phyloP scores from a whole-genome alignment of 2,797 vertebrate species.

The Girardinus metallicus region DNA sequence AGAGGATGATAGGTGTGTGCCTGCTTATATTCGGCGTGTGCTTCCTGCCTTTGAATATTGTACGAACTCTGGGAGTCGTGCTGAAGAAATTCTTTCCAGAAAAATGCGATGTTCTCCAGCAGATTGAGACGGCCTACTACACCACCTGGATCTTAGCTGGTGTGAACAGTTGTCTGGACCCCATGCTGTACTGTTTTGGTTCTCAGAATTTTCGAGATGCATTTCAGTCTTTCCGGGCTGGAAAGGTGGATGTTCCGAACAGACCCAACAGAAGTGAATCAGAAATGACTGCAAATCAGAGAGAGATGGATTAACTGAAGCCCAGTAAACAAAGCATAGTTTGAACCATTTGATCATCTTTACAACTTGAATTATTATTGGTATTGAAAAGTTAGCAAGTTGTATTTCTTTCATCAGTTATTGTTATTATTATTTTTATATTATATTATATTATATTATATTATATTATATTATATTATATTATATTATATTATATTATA shows the following conservation, averaged over 20 bases:
- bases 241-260: constrained; percentile 17
- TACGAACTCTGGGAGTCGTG: constrained; percentile 58
- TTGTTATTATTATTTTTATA: too few relatives aligned
- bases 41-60: constrained; percentile 77
- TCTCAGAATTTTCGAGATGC: constrained; percentile 64
- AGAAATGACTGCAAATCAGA: constrained; percentile 46
- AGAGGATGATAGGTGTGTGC: constrained; percentile 70
- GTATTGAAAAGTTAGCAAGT: background rate
- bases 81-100: constrained; percentile 52
- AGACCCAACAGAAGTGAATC: constrained; percentile 53
- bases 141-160: constrained; percentile 67
- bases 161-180: constrained; percentile 78
- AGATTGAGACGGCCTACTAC: constrained; percentile 66
- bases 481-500: too few relatives aligned
- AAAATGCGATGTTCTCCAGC: constrained; percentile 45
- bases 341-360: background rate
- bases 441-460: too few relatives aligned
- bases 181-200: constrained; percentile 73
- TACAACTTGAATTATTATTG: background rate
- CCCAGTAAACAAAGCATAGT: background rate
- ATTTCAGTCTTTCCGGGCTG: constrained; percentile 55
- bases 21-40: constrained; percentile 76
- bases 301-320: background rate
- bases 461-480: too few relatives aligned
- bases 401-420: background rate